Evolutionary conservation across 2,113 vertebrate species (phyloP).

Genomic region (Spea bombifrons): DNA sequence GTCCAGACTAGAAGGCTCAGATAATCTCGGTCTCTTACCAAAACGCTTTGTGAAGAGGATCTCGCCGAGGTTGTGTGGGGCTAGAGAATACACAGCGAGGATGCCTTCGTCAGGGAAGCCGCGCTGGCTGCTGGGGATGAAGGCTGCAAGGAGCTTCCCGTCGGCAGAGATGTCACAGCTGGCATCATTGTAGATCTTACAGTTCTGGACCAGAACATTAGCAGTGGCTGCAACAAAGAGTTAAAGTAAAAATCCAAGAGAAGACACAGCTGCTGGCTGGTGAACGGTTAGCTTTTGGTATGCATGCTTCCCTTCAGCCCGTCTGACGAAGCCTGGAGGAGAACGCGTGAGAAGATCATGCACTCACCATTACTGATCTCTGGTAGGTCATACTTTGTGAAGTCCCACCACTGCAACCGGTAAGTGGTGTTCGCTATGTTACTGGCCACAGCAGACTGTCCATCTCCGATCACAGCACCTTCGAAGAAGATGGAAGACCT

Average conservation of each 20-base stretch:
- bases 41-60: slow-evolving; percentile 98
- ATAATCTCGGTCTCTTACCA: slow-evolving; percentile 66
- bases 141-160: slow-evolving; percentile 93
- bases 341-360: too few relatives aligned
- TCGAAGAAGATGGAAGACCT: slow-evolving; percentile 24
- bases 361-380: slow-evolving; percentile 96
- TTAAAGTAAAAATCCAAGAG: not conserved
- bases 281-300: too few relatives aligned
- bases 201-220: slow-evolving; percentile 97
- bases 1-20: not conserved
- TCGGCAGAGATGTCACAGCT: slow-evolving; percentile 97
- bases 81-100: slow-evolving; percentile 93
- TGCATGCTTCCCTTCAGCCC: too few relatives aligned
- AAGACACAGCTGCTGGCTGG: not conserved
- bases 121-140: slow-evolving; percentile 95
- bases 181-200: slow-evolving; percentile 98
- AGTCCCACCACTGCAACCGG: slow-evolving; percentile 98
- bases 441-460: slow-evolving; percentile 96
- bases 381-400: slow-evolving; percentile 95
- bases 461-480: slow-evolving; percentile 96
- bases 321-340: too few relatives aligned
- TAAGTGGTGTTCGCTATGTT: slow-evolving; percentile 98
- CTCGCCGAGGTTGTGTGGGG: slow-evolving; percentile 97
- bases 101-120: slow-evolving; percentile 97
- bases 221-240: slow-evolving; percentile 74